Evolutionary conservation across 64 coral and sea anemone species (phyloP), one percentile per base, ranked within the genome.

Genomic region (Catalaphyllia jardinei): DNA sequence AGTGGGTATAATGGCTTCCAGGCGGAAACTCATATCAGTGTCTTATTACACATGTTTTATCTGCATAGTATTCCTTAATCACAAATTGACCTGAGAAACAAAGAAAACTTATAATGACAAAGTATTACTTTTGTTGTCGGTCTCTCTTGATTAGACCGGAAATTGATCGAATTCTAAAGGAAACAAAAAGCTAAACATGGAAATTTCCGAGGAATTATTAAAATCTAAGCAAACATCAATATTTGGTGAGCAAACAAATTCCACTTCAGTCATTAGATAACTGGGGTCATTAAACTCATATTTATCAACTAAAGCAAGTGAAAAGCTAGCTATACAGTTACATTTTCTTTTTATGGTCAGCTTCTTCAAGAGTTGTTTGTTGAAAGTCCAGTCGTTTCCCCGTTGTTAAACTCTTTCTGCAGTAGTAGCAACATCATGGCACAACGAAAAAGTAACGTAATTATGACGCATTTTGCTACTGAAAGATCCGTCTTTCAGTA

Each of bases 81-180:
- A n/a, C 22, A 5, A 25, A 31, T n/a, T 65, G 2, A 24, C 16
- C 31, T 9, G 0, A 20, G 55, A 63, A 59, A 60, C 11, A 0
- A 2, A 46, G 79, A 65, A 82, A 80, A 83, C 79, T 61, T 39
- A 65, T 61, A 63, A 20, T 24, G 30, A 83, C 30, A 83, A 64
- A 83, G 31, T 20, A 65, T 15, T 8, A 17, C 16, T 11, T 83
- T 19, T 65, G 10, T 83, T 81, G 31, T 83, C 57, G 60, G 59
- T 27, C 11, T 4, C 79, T 20, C 10, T 42, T 85, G 29, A 85
- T 39, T 12, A 46, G 30, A 71, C 62, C 63, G 81, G 81, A 85
- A 85, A 85, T 85, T 71, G 62, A 28, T 85, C 18, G n/a, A 85
- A 85, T 85, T 51, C 62, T 85, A 60, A 15, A 15, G 76, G n/a